Percentiles rank a stretch among this genome's conserved stretches.
phyloP scores from a whole-genome alignment of 1,140 invertebrate species.

The Solenopsis fugax region DNA sequence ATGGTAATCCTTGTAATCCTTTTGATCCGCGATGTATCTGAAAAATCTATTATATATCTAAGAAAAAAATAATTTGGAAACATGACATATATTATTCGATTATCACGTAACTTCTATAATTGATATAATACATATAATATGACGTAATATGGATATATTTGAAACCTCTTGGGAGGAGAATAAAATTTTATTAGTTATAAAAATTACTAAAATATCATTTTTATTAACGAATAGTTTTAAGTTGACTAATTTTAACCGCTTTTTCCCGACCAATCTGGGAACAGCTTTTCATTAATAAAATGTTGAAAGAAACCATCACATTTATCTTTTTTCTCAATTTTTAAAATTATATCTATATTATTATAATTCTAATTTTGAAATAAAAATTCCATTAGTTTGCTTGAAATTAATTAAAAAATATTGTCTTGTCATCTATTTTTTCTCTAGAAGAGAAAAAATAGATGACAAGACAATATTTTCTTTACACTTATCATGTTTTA shows the following conservation, averaged over 20 bases:
- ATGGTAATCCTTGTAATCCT: background rate
- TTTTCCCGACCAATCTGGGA: background rate
- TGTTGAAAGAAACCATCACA: background rate
- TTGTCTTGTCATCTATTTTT: background rate
- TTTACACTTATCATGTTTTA: slow-evolving; percentile 8
- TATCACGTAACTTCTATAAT: background rate
- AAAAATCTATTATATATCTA: background rate
- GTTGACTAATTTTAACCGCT: background rate
- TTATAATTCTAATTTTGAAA: background rate
- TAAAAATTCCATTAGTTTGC: background rate
- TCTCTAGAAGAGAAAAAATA: too few species aligned
- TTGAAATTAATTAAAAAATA: slow-evolving; percentile 3
- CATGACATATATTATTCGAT: background rate
- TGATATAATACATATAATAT: background rate
- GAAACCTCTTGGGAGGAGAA: background rate
- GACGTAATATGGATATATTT: background rate
- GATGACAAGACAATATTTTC: too few species aligned
- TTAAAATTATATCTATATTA: background rate
- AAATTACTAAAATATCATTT: background rate
- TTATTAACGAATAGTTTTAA: background rate
- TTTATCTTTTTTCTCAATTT: background rate
- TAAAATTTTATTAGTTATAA: background rate
- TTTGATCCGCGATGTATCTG: too few species aligned
- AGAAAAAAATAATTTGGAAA: background rate
- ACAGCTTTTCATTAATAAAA: background rate